These are phyloP conservation scores for Brachyalestes nurse DNA, from an alignment of 2,797 vertebrate species.

Conservation along the genomic window DNA sequence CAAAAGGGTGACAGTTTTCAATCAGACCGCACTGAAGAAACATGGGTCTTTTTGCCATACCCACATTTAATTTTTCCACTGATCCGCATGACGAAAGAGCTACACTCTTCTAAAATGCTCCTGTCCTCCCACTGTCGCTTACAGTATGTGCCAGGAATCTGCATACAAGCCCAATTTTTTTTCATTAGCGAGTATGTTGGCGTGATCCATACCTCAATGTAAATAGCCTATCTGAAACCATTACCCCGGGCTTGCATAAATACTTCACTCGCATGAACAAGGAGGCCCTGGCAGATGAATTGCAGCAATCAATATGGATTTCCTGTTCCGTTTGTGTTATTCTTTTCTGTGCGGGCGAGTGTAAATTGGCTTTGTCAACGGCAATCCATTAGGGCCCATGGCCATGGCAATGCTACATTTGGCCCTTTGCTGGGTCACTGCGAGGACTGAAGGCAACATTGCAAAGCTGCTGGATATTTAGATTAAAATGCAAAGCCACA, in stretches of 20 bases:
- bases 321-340: conserved; percentile 16
- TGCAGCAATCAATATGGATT: conserved; percentile 44
- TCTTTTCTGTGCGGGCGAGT: conserved; percentile 8
- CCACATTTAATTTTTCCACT: conserved; percentile 6
- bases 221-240: conserved; percentile 51
- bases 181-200: conserved; percentile 59
- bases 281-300: conserved; percentile 47
- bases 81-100: not conserved
- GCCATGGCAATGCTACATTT: not conserved
- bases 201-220: conserved; percentile 60
- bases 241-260: conserved; percentile 49
- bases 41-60: conserved; percentile 3
- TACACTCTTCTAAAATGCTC: not conserved
- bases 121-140: not conserved
- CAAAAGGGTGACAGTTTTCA: not conserved
- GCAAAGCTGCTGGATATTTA: not conserved
- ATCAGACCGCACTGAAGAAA: not conserved
- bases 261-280: conserved; percentile 49
- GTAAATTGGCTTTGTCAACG: conserved; percentile 34
- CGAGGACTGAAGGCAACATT: not conserved
- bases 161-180: conserved; percentile 61
- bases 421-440: not conserved
- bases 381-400: not conserved
- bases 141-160: conserved; percentile 58
- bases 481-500: not conserved